phyloP scores from a whole-genome alignment of 2,113 vertebrate species.

The Zootoca vivipara region DNA sequence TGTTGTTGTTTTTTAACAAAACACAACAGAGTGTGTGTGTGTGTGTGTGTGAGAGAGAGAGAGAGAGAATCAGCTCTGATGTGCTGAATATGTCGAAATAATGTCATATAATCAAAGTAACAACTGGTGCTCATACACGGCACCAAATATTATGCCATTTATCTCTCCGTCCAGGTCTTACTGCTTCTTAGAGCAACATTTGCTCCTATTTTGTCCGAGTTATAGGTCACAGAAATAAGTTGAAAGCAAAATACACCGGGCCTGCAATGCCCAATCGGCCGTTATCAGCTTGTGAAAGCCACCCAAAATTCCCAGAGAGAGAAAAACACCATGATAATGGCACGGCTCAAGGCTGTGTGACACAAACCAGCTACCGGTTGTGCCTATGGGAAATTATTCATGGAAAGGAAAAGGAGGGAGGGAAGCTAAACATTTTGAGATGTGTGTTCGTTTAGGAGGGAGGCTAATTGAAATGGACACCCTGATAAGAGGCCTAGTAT shows the following conservation, averaged over 20 bases:
- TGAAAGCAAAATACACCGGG: constrained; percentile 42
- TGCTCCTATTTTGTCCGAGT: constrained; percentile 10
- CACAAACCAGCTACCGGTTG: constrained; percentile 30
- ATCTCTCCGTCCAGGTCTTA: constrained; percentile 23
- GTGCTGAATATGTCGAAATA: constrained; percentile 27
- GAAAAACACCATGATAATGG: constrained; percentile 1
- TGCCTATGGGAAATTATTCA: constrained; percentile 47
- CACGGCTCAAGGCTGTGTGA: constrained; percentile 21
- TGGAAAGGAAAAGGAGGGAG: neutral
- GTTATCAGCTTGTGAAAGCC: constrained; percentile 76
- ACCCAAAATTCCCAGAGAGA: constrained; percentile 55
- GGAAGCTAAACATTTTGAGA: constrained; percentile 55
- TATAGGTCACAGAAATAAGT: constrained; percentile 1
- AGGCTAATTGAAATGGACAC: constrained; percentile 46
- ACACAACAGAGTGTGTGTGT: neutral
- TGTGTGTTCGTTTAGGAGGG: constrained; percentile 42
- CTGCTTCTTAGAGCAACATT: constrained; percentile 14
- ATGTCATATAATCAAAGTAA: neutral
- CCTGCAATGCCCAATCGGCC: constrained; percentile 62
- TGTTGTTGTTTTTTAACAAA: neutral
- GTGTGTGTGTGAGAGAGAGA: too few species aligned
- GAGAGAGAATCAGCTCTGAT: neutral
- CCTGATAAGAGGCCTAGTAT: constrained; percentile 46
- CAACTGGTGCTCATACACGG: neutral
- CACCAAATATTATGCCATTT: constrained; percentile 15